These are phyloP conservation scores for Enteromius mattozi DNA, from an alignment of 2,797 vertebrate species.

Conservation along the genomic window DNA sequence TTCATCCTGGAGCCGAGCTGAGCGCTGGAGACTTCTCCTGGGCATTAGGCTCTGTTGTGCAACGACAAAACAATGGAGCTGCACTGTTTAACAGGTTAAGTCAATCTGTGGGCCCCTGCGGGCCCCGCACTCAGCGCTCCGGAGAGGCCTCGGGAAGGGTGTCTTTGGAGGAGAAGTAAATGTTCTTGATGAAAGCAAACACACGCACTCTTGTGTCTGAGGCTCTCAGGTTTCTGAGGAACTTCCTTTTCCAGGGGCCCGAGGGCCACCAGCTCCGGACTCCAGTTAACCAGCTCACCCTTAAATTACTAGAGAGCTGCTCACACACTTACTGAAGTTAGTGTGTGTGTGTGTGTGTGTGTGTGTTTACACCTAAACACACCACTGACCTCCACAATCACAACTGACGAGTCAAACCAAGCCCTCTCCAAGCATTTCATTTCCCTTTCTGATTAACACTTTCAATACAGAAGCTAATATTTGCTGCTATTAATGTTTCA, in stretches of 20 bases:
- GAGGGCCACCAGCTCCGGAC: conserved; percentile 1
- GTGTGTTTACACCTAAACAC: conserved; percentile 15
- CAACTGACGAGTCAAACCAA: background rate
- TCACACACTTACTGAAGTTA: conserved; percentile 27
- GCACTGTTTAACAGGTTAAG: conserved; percentile 9
- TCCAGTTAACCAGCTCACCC: conserved; percentile 1
- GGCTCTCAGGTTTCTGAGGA: conserved; percentile 59
- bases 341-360: background rate
- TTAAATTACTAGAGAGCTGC: conserved; percentile 38
- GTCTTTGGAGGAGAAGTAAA: conserved; percentile 10
- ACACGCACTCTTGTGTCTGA: conserved; percentile 19
- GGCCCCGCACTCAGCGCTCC: conserved; percentile 1
- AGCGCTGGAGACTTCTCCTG: background rate
- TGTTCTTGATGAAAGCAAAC: conserved; percentile 50
- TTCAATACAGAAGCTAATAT: no score
- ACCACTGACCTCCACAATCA: background rate
- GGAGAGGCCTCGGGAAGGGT: conserved; percentile 11
- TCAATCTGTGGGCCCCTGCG: conserved; percentile 2
- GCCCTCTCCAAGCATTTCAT: background rate
- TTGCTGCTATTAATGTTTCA: no score
- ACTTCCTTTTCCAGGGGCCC: conserved; percentile 51
- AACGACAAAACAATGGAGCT: conserved; percentile 12
- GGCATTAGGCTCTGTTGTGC: background rate
- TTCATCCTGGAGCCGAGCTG: background rate
- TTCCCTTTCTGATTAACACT: no score